Base-by-base conservation (phyloP, 1,140 invertebrate genomes). In the Lycorma delicatula region DNA sequence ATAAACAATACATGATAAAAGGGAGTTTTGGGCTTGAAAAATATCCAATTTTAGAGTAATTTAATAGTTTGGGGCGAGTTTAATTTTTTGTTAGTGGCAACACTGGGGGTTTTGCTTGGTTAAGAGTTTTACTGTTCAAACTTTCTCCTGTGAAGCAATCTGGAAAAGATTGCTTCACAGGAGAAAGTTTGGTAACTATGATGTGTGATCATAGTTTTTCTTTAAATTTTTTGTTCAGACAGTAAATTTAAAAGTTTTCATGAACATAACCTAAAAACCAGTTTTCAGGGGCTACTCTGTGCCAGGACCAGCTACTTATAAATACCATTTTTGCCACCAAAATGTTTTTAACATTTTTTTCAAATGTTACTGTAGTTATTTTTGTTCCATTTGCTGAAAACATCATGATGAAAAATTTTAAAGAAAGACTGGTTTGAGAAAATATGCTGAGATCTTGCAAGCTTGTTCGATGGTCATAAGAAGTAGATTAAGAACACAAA, bases 1-100 rank as follows among this genome's bases (percentile, higher is more conserved):
- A 55, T 38, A 55, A 27, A 54, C 20, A 55, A 55, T 55, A 23
- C 54, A 38, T 44, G 23, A 55, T 46, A 55, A 47, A 46, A 46
- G 25, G 28, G 16, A 31, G 18, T 46, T 46, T 55, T 46, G 44
- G 1, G 31, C 1, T 22, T 46, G 44, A 0, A 55, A 55, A 34
- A 46, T 55, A 46, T 22, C 31, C 2, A 46, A 6, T 22, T 55
- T 55, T 3, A 55, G 54, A 25, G 31, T 55, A 55, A 34, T 55
- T 47, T 47, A 46, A 28, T 28, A 36, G 25, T 46, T 55, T 34
- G 12, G 28, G 26, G 7, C 46, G 46, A 55, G 20, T 55, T 44
- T 55, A 9, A 34, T 34, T 38, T 55, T 55, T 55, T 55, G 13
- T 55, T 55, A 55, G n/a, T n/a, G 36, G 36, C 27, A 29, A 34